Percentiles rank a stretch among this genome's conserved stretches.
These are phyloP conservation scores for Glyptemys insculpta DNA, from an alignment of 2,797 vertebrate species.

Conservation along the genomic window DNA sequence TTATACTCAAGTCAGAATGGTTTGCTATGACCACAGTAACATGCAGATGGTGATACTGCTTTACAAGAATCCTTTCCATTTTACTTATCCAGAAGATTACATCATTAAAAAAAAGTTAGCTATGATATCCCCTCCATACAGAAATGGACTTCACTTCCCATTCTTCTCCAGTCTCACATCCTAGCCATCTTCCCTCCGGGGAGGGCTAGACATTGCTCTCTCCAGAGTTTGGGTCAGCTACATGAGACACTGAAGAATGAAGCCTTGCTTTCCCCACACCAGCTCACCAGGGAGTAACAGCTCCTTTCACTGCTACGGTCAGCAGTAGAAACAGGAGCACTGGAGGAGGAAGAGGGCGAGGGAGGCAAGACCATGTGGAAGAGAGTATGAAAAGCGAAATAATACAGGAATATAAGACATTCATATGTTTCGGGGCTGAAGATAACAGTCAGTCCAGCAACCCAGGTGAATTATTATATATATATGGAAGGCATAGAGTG, in stretches of 20 bases:
- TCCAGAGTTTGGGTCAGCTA: background rate
- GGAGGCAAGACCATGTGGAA: background rate
- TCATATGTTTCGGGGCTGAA: background rate
- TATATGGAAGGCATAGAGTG: too few relatives aligned
- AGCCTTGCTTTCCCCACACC: fast-evolving
- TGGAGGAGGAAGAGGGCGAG: background rate
- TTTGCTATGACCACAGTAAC: background rate
- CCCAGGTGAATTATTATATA: background rate
- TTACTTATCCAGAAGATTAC: background rate
- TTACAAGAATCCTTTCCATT: background rate
- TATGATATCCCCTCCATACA: background rate
- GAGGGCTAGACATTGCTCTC: background rate
- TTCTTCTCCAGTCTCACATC: background rate
- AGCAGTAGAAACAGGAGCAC: background rate
- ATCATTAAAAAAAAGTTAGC: background rate
- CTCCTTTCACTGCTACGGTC: background rate
- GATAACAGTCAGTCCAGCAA: fast-evolving
- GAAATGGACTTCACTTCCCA: background rate
- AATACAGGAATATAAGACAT: background rate
- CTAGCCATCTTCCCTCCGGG: background rate
- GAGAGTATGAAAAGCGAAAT: background rate
- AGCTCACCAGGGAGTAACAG: background rate
- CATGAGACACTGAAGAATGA: background rate
- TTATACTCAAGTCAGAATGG: background rate
- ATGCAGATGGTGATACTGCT: background rate